These are phyloP conservation scores for Austrolebias charrua DNA, from an alignment of 2,797 vertebrate species.

Conservation along the genomic window DNA sequence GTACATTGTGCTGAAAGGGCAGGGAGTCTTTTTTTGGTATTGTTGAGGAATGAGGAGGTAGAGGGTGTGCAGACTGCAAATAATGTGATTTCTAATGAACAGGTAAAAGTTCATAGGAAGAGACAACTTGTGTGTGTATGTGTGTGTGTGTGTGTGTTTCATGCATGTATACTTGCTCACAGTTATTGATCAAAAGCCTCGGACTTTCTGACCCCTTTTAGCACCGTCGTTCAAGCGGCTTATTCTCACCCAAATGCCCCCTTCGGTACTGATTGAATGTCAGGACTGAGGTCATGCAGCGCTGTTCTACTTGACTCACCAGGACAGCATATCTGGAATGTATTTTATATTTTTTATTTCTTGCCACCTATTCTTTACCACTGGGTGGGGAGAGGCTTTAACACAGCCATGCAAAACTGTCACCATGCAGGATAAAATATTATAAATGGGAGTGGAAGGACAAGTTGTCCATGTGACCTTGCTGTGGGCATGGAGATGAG, in stretches of 20 bases:
- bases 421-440: slow-evolving; percentile 14
- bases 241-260: slow-evolving; percentile 56
- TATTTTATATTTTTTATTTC: slow-evolving; percentile 55
- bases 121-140: slow-evolving; percentile 19
- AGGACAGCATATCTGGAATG: slow-evolving; percentile 43
- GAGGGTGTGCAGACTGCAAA: slow-evolving; percentile 4
- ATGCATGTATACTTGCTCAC: slow-evolving; percentile 43
- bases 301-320: slow-evolving; percentile 51
- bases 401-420: slow-evolving; percentile 4
- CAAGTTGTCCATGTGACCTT: slow-evolving; percentile 23
- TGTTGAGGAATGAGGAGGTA: slow-evolving; percentile 14
- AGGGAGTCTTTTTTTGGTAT: slow-evolving; percentile 13
- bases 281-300: slow-evolving; percentile 45
- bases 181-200: slow-evolving; percentile 63
- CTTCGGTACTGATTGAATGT: slow-evolving; percentile 60
- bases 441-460: slow-evolving; percentile 10
- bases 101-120: slow-evolving; percentile 19
- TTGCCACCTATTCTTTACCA: slow-evolving; percentile 33
- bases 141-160: slow-evolving; percentile 9
- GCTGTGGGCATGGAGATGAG: neutral
- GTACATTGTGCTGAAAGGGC: slow-evolving; percentile 15
- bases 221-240: slow-evolving; percentile 53
- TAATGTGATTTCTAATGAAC: slow-evolving; percentile 29
- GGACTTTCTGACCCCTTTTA: slow-evolving; percentile 72
- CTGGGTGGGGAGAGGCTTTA: slow-evolving; percentile 19